Base-by-base conservation (phyloP, 2,888 invertebrate species). In the Agrilus biguttatus region DNA sequence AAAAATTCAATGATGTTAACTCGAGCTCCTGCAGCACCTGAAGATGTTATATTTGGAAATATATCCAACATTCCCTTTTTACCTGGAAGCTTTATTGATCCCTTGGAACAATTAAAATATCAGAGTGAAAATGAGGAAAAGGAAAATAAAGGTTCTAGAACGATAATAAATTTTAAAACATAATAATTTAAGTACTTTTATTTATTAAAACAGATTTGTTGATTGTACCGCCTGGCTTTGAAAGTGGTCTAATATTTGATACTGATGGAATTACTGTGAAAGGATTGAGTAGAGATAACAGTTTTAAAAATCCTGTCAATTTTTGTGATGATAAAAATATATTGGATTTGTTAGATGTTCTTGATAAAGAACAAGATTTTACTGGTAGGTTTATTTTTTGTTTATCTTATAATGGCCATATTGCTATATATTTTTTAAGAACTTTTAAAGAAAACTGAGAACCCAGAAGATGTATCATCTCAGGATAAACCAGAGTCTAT, bases 41-140 rank as follows among this genome's bases (percentile, higher is more conserved):
- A 71, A 36, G 76, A 83, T 56, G 75, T 80, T 39, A 74, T 83
- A 0, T 71, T 80, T 53, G 92, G 92, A 13, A 82, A 78, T 41
- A 76, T 80, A 1, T 80, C 79, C 45, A 88, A 86, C 60, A 81
- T 78, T 58, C 90, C 89, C 1, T 93, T 93, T 61, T 78, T 87
- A 74, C 92, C 92, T 1, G 91, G 87, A 38, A 85, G 88, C 2
- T 83, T 88, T 60, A 68, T 72, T 17, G 65, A 69, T 47, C 68
- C 69, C 28, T 46, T 51, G 10, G 42, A 49, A n/a, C 73, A 78
- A 48, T 69, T 75, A 39, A 19, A 42, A n/a, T 14, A 33, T 23
- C 23, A 14, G 12, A 12, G 14, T 36, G 8, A 17, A 36, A 36
- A 2, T 36, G 8, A 38, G 8, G 12, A 17, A 10, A 38, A 38